Evolutionary conservation across 2,888 invertebrate species (phyloP), one percentile per base, ranked within the genome.

Genomic region (Petrophora chlorosata): DNA sequence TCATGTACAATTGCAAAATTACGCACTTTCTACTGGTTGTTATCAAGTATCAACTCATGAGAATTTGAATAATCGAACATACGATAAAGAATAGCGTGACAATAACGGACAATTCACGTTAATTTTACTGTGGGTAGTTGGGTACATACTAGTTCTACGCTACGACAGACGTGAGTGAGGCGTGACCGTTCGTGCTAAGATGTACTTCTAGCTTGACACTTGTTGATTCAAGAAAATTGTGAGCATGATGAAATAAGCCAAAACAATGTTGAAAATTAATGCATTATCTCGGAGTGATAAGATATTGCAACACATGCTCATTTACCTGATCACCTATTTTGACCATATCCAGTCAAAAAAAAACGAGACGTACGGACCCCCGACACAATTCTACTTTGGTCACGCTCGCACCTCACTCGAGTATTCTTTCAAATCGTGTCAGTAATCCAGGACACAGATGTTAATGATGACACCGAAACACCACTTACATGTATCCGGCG

Each of bases 401-500:
- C 74, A 73, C 73, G 76, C 70, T 70, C 66, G 59, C 70, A 70
- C 69, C 61, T 61, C 70, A 73, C 76, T 69, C 60, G 57, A 50
- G 43, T 69, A 69, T 70, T 75, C 63, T 63, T 70, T 67, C 56
- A 68, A 77, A 81, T 77, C 66, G 73, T 77, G 76, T 75, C 74
- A 77, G 70, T 72, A 73, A 73, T 70, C 53, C 72, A 56, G 73
- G 73, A 69, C 74, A 73, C 76, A 57, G 30, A 75, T 65, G 70
- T 76, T 74, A 82, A 76, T 72, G 70, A 73, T 78, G 74, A 76
- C 82, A 84, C 79, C 79, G 70, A 79, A 80, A 78, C 77, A 70
- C 66, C 78, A 87, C 89, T 89, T 87, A 88, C 89, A 70, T 85
- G 70, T 69, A 70, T 78, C 76, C 70, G 73, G 70, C 63, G 60